A percentile compares a stretch with the other conserved stretches of the same genome.
Conservation (phyloP, 2,797 vertebrate genomes). For the Mormyrops boulengeri region DNA sequence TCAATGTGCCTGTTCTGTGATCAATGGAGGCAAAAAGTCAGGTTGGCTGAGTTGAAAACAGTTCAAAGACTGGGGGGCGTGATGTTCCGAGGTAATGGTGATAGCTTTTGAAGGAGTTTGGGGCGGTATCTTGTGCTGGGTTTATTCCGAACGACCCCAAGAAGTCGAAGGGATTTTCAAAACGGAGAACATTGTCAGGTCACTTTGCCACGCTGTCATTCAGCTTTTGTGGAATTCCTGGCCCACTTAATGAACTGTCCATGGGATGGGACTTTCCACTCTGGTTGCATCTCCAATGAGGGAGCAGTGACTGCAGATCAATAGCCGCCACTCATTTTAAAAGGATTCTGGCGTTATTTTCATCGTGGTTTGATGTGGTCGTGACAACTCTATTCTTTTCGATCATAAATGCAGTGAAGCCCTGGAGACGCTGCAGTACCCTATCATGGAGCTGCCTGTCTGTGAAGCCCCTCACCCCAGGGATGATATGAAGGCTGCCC, state of each 20-base stretch:
- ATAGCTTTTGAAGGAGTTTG: not conserved
- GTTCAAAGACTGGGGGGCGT: not conserved
- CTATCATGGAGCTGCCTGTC: not conserved
- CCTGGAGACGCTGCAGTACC: not conserved
- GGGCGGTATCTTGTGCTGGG: not conserved
- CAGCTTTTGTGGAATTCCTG: not conserved
- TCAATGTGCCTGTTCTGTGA: not conserved
- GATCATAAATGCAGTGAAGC: conserved; percentile 7
- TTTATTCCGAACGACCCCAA: not conserved
- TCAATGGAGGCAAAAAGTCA: not conserved
- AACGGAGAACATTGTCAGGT: not conserved
- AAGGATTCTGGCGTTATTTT: conserved; percentile 22
- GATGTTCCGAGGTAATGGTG: not conserved
- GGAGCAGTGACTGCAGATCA: conserved; percentile 19
- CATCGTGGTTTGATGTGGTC: conserved; percentile 17
- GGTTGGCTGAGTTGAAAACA: not conserved
- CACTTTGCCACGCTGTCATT: not conserved
- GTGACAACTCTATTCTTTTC: conserved; percentile 18
- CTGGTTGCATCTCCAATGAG: conserved; percentile 8
- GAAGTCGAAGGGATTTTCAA: not conserved
- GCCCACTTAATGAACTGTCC: not conserved
- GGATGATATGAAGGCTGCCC: not conserved
- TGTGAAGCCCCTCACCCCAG: not conserved
- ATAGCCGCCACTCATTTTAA: conserved; percentile 24
- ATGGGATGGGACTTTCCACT: not conserved